Conservation (phyloP, 2,113 vertebrate species). For the Nesogale talazaci region DNA sequence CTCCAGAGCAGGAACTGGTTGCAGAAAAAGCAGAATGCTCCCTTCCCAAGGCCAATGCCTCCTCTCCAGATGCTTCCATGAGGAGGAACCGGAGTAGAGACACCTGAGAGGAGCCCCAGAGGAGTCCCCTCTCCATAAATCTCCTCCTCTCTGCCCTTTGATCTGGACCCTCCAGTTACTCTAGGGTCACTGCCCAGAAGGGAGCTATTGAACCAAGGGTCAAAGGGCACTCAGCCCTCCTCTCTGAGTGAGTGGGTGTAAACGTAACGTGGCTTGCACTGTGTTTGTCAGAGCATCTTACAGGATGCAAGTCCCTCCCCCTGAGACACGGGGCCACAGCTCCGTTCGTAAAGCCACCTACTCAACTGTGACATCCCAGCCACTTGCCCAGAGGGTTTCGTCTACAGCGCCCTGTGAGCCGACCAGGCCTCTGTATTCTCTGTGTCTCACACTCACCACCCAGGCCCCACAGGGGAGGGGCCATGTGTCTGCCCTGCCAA, state of each 20-base stretch:
- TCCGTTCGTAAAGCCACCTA: background rate
- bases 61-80: slow-evolving; percentile 34
- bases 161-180: slow-evolving; percentile 44
- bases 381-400: background rate
- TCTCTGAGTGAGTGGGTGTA: background rate
- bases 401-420: background rate
- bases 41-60: background rate
- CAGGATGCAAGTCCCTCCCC: background rate
- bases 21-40: background rate
- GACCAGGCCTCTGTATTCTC: background rate
- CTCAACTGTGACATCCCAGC: background rate
- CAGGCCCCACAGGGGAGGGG: background rate
- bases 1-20: background rate
- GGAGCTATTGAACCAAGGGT: slow-evolving; percentile 41
- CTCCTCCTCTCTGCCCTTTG: slow-evolving; percentile 36
- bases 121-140: slow-evolving; percentile 60
- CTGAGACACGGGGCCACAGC: background rate
- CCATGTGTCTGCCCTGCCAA: background rate
- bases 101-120: slow-evolving; percentile 62
- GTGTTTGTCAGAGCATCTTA: slow-evolving; percentile 4
- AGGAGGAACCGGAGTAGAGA: background rate
- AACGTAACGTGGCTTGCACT: slow-evolving; percentile 32
- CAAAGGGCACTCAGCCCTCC: slow-evolving; percentile 48
- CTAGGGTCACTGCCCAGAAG: slow-evolving; percentile 39
- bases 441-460: background rate